These are phyloP conservation scores for Calidris pygmaea DNA, from an alignment of 2,113 vertebrate species.

Conservation along the genomic window DNA sequence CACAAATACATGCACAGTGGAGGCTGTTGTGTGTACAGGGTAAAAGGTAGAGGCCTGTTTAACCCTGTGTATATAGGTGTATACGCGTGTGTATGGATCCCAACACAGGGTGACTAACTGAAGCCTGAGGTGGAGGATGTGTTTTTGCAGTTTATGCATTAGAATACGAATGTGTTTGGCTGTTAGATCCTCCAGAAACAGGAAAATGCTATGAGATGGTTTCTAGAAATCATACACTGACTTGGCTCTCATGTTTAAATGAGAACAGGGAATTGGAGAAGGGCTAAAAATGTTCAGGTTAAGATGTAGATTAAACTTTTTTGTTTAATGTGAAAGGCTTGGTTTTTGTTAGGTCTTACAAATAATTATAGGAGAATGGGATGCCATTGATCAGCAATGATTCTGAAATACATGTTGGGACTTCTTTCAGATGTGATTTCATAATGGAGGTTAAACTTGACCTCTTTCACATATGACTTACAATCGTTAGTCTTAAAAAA, in stretches of 20 bases:
- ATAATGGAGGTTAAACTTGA: not conserved
- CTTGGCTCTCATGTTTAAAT: not conserved
- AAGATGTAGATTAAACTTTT: not conserved
- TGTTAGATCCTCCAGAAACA: no score
- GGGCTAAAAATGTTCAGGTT: not conserved
- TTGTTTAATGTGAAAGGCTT: not conserved
- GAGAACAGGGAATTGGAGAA: not conserved
- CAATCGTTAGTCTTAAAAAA: not conserved
- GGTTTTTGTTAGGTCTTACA: not conserved
- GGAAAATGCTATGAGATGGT: not conserved
- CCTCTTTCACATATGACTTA: not conserved
- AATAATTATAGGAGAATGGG: not conserved
- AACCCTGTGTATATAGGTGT: fast-evolving
- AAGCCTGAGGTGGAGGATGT: not conserved
- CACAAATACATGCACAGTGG: not conserved
- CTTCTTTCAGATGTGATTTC: not conserved
- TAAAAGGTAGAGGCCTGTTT: not conserved
- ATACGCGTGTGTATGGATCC: not conserved
- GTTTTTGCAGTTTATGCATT: not conserved
- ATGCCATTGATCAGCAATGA: not conserved
- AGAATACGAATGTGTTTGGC: not conserved
- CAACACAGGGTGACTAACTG: not conserved
- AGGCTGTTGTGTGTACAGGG: not conserved
- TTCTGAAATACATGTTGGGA: not conserved
- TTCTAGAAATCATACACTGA: not conserved